Evolutionary conservation across 2,113 vertebrate species (phyloP).

Genomic region (Corythaixoides concolor): DNA sequence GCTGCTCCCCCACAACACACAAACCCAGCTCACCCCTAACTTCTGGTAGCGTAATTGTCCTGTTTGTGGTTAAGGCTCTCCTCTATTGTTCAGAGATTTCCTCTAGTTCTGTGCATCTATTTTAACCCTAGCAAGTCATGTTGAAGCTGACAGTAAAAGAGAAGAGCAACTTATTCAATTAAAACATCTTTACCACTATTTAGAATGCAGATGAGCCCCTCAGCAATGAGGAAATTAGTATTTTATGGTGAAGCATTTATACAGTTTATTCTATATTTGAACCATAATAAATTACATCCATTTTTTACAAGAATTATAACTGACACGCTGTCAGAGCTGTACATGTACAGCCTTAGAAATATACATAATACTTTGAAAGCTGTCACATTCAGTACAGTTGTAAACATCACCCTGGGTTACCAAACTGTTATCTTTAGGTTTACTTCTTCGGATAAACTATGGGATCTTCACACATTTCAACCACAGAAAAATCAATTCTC

Average conservation of each 20-base stretch:
- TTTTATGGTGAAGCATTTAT: constrained; percentile 68
- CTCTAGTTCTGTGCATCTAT: constrained; percentile 24
- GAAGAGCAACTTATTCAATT: constrained; percentile 70
- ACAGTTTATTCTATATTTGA: constrained; percentile 76
- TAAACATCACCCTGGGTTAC: constrained; percentile 78
- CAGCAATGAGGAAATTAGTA: constrained; percentile 74
- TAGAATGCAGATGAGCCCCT: constrained; percentile 69
- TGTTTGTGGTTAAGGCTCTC: constrained; percentile 62
- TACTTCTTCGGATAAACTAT: constrained; percentile 20
- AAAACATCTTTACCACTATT: constrained; percentile 61
- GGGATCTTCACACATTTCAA: constrained; percentile 44
- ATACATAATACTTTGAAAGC: constrained; percentile 79
- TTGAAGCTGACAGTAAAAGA: constrained; percentile 24
- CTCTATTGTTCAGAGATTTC: constrained; percentile 42
- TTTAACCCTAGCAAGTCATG: constrained; percentile 69
- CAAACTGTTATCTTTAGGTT: constrained; percentile 66
- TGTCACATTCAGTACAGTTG: constrained; percentile 76
- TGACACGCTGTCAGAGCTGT: constrained; percentile 80
- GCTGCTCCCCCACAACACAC: constrained; percentile 34
- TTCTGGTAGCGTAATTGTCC: constrained; percentile 31
- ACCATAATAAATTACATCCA: constrained; percentile 80
- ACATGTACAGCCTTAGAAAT: constrained; percentile 72
- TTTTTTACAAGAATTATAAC: constrained; percentile 78
- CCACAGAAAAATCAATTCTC: constrained; percentile 55
- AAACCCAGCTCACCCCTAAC: constrained; percentile 56